Evolutionary conservation across 2,888 invertebrate species (phyloP).

Genomic region (Xestobium rufovillosum): DNA sequence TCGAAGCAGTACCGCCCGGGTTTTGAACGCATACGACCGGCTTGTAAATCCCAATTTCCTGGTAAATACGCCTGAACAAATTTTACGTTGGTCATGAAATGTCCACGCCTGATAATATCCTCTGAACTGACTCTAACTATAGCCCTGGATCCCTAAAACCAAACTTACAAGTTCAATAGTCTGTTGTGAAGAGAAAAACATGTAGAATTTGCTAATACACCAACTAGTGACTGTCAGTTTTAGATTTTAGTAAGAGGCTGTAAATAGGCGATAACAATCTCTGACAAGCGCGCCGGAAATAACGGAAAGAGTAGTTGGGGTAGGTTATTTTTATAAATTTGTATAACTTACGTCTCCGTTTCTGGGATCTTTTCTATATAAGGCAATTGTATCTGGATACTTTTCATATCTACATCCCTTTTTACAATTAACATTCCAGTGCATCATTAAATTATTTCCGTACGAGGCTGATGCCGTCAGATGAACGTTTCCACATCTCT

Average conservation of each 20-base stretch:
- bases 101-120: slow-evolving; percentile 29
- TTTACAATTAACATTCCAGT: slow-evolving; percentile 47
- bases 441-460: slow-evolving; percentile 46
- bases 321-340: too few species aligned
- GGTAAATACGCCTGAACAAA: slow-evolving; percentile 42
- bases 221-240: too few species aligned
- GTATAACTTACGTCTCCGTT: slow-evolving; percentile 37
- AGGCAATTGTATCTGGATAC: slow-evolving; percentile 35
- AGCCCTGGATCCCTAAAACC: too few species aligned
- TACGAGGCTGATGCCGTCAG: slow-evolving; percentile 46
- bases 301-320: too few species aligned
- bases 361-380: slow-evolving; percentile 35
- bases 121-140: too few species aligned
- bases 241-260: too few species aligned
- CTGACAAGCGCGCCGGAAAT: too few species aligned
- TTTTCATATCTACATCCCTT: slow-evolving; percentile 28
- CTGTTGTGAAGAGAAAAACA: too few species aligned
- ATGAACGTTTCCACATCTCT: slow-evolving; percentile 45
- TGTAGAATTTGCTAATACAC: too few species aligned
- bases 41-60: slow-evolving; percentile 50
- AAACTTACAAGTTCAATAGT: too few species aligned
- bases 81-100: slow-evolving; percentile 39
- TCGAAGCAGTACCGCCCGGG: slow-evolving; percentile 56
- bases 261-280: too few species aligned
- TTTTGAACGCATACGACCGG: slow-evolving; percentile 33